Conservation (phyloP, 1,140 invertebrate genomes). For the Cotesia glomerata region DNA sequence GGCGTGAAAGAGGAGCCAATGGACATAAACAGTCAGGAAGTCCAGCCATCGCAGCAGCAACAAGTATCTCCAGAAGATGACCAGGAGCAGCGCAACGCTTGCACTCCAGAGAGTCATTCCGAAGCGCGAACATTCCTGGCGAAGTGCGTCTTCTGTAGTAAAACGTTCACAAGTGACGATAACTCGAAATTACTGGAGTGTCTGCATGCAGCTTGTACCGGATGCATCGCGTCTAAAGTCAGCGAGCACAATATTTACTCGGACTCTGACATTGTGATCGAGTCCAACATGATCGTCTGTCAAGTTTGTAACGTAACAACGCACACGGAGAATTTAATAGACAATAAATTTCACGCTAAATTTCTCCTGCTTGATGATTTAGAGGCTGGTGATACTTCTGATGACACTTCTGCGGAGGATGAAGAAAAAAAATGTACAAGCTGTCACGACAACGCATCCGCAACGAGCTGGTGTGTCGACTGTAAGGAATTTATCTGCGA, state of each 20-base stretch:
- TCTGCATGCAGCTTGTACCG: slow-evolving; percentile 81
- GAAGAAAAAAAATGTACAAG: slow-evolving; percentile 80
- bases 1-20: slow-evolving; percentile 29
- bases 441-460: slow-evolving; percentile 81
- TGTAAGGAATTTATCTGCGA: slow-evolving; percentile 91
- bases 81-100: slow-evolving; percentile 58
- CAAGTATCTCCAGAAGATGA: slow-evolving; percentile 47
- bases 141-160: slow-evolving; percentile 76
- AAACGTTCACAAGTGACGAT: slow-evolving; percentile 67
- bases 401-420: slow-evolving; percentile 55
- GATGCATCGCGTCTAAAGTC: slow-evolving; percentile 77
- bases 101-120: slow-evolving; percentile 61
- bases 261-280: slow-evolving; percentile 46
- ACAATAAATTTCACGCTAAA: slow-evolving; percentile 55
- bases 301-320: slow-evolving; percentile 55
- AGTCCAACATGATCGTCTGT: slow-evolving; percentile 50
- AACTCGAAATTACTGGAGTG: slow-evolving; percentile 84
- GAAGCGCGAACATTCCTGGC: slow-evolving; percentile 52
- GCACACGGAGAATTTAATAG: slow-evolving; percentile 54
- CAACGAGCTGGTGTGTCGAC: slow-evolving; percentile 85
- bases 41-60: slow-evolving; percentile 32
- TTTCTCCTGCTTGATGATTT: slow-evolving; percentile 57
- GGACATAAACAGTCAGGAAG: slow-evolving; percentile 21
- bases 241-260: slow-evolving; percentile 65
- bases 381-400: slow-evolving; percentile 51